A percentile compares a stretch with the other conserved stretches of the same genome.
phyloP scores from a whole-genome alignment of 2,113 vertebrate species.

The Rallus limicola region DNA sequence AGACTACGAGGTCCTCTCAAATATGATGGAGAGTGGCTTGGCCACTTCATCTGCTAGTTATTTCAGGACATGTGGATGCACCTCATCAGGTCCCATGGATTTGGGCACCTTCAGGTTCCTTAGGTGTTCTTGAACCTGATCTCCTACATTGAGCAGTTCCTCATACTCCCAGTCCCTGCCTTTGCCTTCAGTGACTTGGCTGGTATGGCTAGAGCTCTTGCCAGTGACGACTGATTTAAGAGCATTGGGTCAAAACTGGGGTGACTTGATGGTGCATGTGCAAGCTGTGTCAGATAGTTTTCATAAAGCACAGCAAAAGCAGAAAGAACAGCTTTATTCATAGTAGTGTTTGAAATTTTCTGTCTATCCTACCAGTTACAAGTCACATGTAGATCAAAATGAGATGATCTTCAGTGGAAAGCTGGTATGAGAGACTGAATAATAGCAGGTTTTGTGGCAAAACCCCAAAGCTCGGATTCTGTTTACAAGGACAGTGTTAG shows the following conservation, averaged over 20 bases:
- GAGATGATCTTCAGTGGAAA: background rate
- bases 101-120: too few relatives aligned
- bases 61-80: too few relatives aligned
- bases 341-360: background rate
- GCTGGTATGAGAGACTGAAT: background rate
- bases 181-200: too few relatives aligned
- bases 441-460: background rate
- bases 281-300: background rate
- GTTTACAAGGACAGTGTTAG: background rate
- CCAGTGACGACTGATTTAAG: background rate
- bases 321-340: background rate
- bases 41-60: too few relatives aligned
- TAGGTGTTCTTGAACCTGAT: too few relatives aligned
- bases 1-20: too few relatives aligned
- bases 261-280: background rate
- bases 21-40: too few relatives aligned
- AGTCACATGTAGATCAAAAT: background rate
- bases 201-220: too few relatives aligned
- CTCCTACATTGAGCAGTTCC: too few relatives aligned
- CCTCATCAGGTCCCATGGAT: too few relatives aligned
- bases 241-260: background rate
- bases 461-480: background rate
- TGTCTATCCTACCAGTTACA: background rate
- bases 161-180: too few relatives aligned
- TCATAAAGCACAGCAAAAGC: background rate